Percentiles rank a stretch among this genome's conserved stretches.
These are phyloP conservation scores for Porphyrio hochstetteri DNA, from an alignment of 2,113 vertebrate species.

Conservation along the genomic window DNA sequence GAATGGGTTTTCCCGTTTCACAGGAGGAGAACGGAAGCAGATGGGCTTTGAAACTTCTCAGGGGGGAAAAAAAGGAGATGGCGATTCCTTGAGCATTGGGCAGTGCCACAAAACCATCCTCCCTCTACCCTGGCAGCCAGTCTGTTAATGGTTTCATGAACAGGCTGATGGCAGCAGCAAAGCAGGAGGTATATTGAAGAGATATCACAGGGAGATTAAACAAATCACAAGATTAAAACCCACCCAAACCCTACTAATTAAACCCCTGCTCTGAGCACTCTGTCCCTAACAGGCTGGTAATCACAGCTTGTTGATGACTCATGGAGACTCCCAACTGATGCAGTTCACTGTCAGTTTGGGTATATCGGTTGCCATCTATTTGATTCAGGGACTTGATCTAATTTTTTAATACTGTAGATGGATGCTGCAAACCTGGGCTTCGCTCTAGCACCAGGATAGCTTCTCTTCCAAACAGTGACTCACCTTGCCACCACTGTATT, in stretches of 20 bases:
- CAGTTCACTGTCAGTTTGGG: not conserved
- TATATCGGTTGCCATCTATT: not conserved
- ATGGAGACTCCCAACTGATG: not conserved
- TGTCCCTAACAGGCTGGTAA: not conserved
- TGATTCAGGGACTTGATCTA: not conserved
- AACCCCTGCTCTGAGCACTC: not conserved
- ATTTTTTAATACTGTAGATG: not conserved
- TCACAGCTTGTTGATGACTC: not conserved
- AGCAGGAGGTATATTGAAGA: not conserved
- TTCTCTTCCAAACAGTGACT: not conserved
- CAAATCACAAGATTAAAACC: not conserved
- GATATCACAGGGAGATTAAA: not conserved
- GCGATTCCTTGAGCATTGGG: fast-evolving
- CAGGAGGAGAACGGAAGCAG: not conserved
- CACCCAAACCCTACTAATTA: not conserved
- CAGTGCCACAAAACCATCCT: not conserved
- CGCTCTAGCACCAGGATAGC: not conserved
- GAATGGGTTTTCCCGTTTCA: not conserved
- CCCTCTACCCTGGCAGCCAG: not conserved
- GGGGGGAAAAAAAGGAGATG: not conserved
- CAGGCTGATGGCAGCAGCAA: not conserved
- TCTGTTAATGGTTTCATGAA: not conserved
- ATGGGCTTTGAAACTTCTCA: not conserved
- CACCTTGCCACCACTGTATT: not conserved
- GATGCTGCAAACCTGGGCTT: not conserved